These are phyloP conservation scores for Pseudomyrmex dendroicus DNA, from an alignment of 1,140 invertebrate species.

Conservation along the genomic window DNA sequence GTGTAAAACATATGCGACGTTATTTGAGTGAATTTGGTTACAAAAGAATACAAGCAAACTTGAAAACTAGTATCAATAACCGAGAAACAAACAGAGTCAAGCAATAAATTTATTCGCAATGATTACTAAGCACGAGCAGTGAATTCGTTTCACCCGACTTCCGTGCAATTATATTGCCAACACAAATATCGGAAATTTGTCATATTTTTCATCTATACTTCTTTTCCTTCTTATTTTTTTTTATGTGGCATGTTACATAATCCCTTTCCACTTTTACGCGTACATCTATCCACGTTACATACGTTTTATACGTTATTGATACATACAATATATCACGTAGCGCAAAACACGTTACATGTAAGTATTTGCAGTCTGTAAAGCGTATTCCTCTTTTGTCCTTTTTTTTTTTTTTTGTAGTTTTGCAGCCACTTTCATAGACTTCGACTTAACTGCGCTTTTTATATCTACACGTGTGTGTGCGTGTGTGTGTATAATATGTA, in stretches of 20 bases:
- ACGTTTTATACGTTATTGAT: constrained; percentile 27
- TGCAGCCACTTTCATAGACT: constrained; percentile 6
- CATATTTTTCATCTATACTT: background rate
- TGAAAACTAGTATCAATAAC: background rate
- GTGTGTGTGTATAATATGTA: background rate
- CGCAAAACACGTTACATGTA: background rate
- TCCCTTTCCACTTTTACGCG: background rate
- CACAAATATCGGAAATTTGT: constrained; percentile 60
- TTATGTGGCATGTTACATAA: background rate
- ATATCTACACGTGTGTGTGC: background rate
- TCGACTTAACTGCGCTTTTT: constrained; percentile 11
- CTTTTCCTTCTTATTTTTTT: background rate
- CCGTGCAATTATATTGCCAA: constrained; percentile 10
- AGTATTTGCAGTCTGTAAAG: constrained; percentile 5
- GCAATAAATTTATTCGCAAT: background rate
- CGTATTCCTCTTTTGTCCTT: constrained; percentile 18
- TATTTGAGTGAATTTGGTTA: too few species aligned
- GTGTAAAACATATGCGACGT: too few species aligned
- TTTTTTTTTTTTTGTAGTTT: constrained; percentile 32
- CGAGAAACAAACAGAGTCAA: background rate
- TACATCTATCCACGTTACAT: background rate
- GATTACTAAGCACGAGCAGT: background rate
- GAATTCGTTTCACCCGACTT: background rate
- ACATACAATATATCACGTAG: constrained; percentile 26
- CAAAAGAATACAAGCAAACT: too few species aligned